Evolutionary conservation across 2,113 vertebrate genomes (phyloP), one percentile per base, ranked within the genome.

Genomic region (Hippolais icterina): DNA sequence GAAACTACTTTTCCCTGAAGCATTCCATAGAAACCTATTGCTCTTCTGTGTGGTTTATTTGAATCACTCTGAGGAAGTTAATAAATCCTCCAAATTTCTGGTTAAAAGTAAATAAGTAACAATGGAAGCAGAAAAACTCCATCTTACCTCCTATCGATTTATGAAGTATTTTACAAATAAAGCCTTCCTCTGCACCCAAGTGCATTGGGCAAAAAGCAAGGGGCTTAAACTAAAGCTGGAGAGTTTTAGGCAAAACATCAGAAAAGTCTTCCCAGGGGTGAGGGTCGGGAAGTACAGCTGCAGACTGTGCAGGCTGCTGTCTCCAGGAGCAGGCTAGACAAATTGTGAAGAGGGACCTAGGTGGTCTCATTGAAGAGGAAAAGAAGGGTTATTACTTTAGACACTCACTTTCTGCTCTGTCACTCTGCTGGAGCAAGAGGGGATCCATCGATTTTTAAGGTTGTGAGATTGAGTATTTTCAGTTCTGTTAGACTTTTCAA

Each of bases 111-210:
- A 96, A 59, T 78, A 93, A 70, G 75, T 92, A 92, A 93, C 89
- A 92, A 95, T 68, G 89, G 93, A 90, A 83, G 63, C 68, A 94
- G 91, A 93, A 96, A 93, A 66, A 37, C 64, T 83, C 50, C 92
- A 75, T 84, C 72, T 84, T 95, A 17, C 70, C 54, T 95, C 89
- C 90, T 63, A 66, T 70, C 4, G 31, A 94, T 96, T 96, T 96
- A 96, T 94, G 94, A 94, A 92, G 76, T 96, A 96, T 92, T 97
- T 74, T 37, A 61, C 83, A 92, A 93, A 93, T 56, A 92, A 93
- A 97, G 39, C 68, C 72, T 94, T 96, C 83, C 94, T 94, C 94
- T 95, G 93, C 89, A 90, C 76, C 80, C 81, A 53, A 78, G 93
- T 78, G 94, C 33, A 74, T 77, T 92, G 83, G 47, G 61, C 41